Conservation (phyloP, 1,140 invertebrate genomes). For the Hestina assimilis region DNA sequence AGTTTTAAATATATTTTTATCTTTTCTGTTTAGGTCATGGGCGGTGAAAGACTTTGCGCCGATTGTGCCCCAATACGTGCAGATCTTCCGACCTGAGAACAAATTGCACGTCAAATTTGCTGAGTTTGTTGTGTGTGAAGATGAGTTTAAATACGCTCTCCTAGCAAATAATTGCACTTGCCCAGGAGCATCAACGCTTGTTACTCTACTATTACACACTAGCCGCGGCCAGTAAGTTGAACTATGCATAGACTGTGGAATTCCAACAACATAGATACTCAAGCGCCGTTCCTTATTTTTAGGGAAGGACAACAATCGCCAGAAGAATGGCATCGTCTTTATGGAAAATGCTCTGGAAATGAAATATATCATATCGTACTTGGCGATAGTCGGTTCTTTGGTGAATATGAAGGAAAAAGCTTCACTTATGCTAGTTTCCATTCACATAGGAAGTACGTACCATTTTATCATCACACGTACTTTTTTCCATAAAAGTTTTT, state of each 20-base stretch:
- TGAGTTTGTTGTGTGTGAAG: conserved; percentile 98
- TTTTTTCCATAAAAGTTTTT: conserved; percentile 4
- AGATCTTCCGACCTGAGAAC: conserved; percentile 98
- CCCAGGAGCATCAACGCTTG: conserved; percentile 96
- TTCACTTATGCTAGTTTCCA: conserved; percentile 99
- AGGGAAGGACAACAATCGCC: conserved; percentile 98
- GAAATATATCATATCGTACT: conserved; percentile 99
- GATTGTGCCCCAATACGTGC: conserved; percentile 97
- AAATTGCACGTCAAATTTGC: conserved; percentile 99
- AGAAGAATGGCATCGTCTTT: conserved; percentile 98
- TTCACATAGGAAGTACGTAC: conserved; percentile 96
- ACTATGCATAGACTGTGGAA: no score
- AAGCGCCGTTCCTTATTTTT: conserved; percentile 28
- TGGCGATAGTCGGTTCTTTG: conserved; percentile 97
- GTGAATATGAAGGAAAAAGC: conserved; percentile 98
- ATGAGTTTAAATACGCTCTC: conserved; percentile 98
- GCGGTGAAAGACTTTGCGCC: conserved; percentile 99
- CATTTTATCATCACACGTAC: no score
- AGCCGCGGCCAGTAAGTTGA: conserved; percentile 94
- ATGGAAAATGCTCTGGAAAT: conserved; percentile 98
- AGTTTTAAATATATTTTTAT: no score
- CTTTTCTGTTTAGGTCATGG: conserved; percentile 88
- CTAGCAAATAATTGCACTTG: conserved; percentile 98
- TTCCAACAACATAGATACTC: neutral
- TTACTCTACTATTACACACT: conserved; percentile 96